A percentile compares a stretch with the other conserved stretches of the same genome.
Evolutionary conservation across 2,888 invertebrate genomes (phyloP).

Genomic region (Xestia ashworthii): DNA sequence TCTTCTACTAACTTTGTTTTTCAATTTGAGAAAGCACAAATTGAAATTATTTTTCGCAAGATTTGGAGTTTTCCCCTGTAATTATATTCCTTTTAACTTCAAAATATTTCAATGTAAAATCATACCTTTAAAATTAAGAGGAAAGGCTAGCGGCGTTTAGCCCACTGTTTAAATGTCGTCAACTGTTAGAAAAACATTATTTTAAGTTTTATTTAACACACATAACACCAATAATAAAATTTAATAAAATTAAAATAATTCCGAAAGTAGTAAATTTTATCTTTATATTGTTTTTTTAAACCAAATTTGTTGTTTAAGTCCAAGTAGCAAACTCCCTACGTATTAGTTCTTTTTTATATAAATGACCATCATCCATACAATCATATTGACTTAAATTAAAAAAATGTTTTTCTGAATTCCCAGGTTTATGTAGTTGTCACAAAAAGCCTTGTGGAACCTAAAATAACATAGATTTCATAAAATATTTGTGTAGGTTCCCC

Average conservation of each 20-base stretch:
- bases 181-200: too few relatives aligned
- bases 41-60: conserved; percentile 17
- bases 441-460: conserved; percentile 3
- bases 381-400: neutral
- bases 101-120: neutral
- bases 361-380: neutral
- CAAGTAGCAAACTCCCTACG: neutral
- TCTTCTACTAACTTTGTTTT: conserved; percentile 22
- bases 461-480: conserved; percentile 23
- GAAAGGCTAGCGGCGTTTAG: neutral
- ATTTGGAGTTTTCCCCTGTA: neutral
- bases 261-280: neutral
- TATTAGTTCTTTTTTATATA: neutral
- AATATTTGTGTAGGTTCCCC: neutral
- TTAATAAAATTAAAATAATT: too few relatives aligned
- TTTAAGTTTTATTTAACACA: too few relatives aligned
- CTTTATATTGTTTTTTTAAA: neutral
- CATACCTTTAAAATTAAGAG: neutral
- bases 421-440: neutral
- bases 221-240: too few relatives aligned
- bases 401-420: neutral
- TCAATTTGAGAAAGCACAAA: conserved; percentile 37
- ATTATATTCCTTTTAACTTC: neutral
- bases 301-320: neutral
- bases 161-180: neutral